Evolutionary conservation across 2,113 vertebrate genomes (phyloP).

Genomic region (Carlito syrichta): DNA sequence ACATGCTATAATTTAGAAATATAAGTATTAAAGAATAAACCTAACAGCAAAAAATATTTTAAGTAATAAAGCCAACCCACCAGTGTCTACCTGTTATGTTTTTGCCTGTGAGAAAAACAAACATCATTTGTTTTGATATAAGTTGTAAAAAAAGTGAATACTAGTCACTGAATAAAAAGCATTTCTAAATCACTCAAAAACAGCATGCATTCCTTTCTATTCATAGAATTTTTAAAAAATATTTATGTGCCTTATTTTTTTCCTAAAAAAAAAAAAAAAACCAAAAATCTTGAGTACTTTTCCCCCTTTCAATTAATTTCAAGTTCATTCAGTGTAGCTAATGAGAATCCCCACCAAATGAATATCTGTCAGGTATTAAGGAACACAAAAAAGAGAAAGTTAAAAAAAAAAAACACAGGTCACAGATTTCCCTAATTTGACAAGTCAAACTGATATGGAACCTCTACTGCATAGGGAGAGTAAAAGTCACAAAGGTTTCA

Average conservation of each 20-base stretch:
- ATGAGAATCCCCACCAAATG: constrained; percentile 34
- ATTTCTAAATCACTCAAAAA: constrained; percentile 31
- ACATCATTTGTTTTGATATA: background rate
- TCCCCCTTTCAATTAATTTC: background rate
- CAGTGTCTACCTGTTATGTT: constrained; percentile 9
- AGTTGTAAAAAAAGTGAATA: constrained; percentile 28
- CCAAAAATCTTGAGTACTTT: background rate
- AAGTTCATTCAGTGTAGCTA: constrained; percentile 33
- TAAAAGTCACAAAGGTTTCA: background rate
- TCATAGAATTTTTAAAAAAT: background rate
- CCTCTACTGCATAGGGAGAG: background rate
- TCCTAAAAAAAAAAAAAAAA: background rate
- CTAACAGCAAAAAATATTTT: constrained; percentile 29
- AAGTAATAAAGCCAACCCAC: constrained; percentile 20
- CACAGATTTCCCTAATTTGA: background rate
- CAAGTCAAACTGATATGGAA: background rate
- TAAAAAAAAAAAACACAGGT: background rate
- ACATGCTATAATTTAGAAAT: constrained; percentile 50
- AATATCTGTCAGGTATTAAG: background rate
- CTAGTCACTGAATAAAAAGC: background rate
- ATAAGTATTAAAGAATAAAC: constrained; percentile 48
- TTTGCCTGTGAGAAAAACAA: constrained; percentile 20
- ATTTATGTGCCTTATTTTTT: background rate
- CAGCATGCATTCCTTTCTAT: constrained; percentile 17
- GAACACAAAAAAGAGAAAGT: background rate